Percentiles rank a stretch among this genome's conserved stretches.
These are phyloP conservation scores for Calypte anna DNA, from an alignment of 2,113 vertebrate species.

Conservation along the genomic window DNA sequence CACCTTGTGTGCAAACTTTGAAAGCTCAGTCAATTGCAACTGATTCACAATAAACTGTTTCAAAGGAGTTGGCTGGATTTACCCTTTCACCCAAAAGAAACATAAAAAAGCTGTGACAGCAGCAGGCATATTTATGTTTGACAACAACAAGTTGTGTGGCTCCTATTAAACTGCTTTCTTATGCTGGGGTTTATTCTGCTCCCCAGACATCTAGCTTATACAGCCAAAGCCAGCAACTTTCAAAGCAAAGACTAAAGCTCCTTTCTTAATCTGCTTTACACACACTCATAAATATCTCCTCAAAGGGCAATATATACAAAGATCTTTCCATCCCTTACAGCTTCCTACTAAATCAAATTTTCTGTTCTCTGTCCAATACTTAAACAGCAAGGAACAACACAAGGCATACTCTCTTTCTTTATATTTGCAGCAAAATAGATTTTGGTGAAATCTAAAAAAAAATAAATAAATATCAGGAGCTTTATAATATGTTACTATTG, in stretches of 20 bases:
- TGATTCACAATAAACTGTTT: not conserved
- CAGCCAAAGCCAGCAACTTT: not conserved
- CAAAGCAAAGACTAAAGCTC: not conserved
- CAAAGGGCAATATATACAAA: not conserved
- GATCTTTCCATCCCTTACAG: not conserved
- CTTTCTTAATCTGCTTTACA: not conserved
- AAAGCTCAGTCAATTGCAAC: not conserved
- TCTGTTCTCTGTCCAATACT: not conserved
- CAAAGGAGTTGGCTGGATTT: not conserved
- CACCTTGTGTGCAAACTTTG: constrained; percentile 6
- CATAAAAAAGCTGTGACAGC: not conserved
- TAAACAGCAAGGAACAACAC: not conserved
- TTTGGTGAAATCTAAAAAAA: too few relatives aligned
- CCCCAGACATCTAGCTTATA: not conserved
- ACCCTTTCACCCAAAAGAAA: not conserved
- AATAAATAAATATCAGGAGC: not conserved
- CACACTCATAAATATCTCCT: not conserved
- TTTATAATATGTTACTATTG: not conserved
- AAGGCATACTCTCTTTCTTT: rapidly evolving
- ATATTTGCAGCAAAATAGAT: not conserved
- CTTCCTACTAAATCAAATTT: not conserved
- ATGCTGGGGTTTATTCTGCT: not conserved
- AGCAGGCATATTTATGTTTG: not conserved
- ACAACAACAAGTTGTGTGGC: not conserved
- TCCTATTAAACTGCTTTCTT: not conserved